Evolutionary conservation across 2,888 invertebrate species (phyloP), one percentile per base, ranked within the genome.

Genomic region (Drosophila mimica): DNA sequence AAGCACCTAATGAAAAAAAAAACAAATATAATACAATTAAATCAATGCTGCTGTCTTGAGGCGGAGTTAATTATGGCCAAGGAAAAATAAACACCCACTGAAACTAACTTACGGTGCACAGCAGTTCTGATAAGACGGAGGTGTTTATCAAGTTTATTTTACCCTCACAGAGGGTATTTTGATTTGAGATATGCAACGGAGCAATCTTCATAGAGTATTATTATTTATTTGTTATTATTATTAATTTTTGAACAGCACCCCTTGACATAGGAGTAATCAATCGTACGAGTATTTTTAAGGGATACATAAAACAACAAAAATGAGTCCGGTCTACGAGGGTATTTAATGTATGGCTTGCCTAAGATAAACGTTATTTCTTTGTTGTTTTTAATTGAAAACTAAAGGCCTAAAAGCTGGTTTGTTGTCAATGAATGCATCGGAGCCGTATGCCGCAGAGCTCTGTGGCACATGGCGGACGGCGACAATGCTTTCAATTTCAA

Each of bases 401-500:
- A 33, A 52, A 31, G 7, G 46, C 15, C 8, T 2, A 48, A 53
- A 48, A 53, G 54, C 52, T 56, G 57, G 57, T 49, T 51, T 49
- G 53, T 59, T 36, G 77, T 36, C 56, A 25, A 46, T 46, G 28
- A 80, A 60, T 72, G 68, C 52, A 71, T 53, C 61, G 48, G 48
- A 34, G 53, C 49, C 40, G 57, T 59, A 68, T 54, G 64, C 72
- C 64, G 20, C 49, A 53, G 13, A 8, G 11, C 30, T 38, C 30
- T 57, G 73, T 71, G 30, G 70, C 70, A 62, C 33, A 58, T 13
- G 7, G 38, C 38, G n/a, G 3, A 48, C 58, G 36, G 53, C 71
- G 79, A 81, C 76, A 79, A 74, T 76, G 88, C 83, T 82, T 88
- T 90, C 90, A 69, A 72, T 88, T 85, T 88, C 88, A 71, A 86